phyloP scores from a whole-genome alignment of 2,797 vertebrate species.

The Sciaenops ocellatus region DNA sequence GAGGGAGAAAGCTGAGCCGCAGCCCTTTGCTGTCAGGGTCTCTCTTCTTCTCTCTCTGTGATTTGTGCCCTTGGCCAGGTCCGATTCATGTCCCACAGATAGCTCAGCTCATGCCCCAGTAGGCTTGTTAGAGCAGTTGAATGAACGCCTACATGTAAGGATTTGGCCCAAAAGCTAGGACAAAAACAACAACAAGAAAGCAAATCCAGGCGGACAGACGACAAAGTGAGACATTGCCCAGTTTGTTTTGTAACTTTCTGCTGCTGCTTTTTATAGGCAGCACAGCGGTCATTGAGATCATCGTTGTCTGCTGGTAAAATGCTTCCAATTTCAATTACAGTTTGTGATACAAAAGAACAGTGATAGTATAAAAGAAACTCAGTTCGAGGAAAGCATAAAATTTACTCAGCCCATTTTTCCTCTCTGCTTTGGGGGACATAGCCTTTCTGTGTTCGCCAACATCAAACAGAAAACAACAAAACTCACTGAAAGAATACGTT shows the following conservation, averaged over 20 bases:
- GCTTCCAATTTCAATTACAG: constrained; percentile 61
- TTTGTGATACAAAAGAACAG: constrained; percentile 26
- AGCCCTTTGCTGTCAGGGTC: constrained; percentile 81
- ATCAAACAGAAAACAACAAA: constrained; percentile 11
- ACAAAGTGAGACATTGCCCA: constrained; percentile 78
- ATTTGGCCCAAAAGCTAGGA: constrained; percentile 77
- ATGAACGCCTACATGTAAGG: constrained; percentile 80
- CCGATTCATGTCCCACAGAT: constrained; percentile 82
- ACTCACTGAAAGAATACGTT: neutral
- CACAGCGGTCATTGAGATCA: constrained; percentile 51
- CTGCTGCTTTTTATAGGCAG: constrained; percentile 59
- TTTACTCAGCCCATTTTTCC: neutral
- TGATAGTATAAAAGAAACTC: constrained; percentile 23
- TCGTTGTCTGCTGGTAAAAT: constrained; percentile 51
- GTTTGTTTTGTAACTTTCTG: constrained; percentile 76
- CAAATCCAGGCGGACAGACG: constrained; percentile 78
- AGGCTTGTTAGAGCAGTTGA: constrained; percentile 83
- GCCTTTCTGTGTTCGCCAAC: constrained; percentile 14
- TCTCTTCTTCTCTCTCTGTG: constrained; percentile 77
- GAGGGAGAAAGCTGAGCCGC: constrained; percentile 69
- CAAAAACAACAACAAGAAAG: constrained; percentile 80
- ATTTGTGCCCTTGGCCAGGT: constrained; percentile 83
- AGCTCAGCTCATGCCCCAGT: constrained; percentile 80
- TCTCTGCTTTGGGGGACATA: constrained; percentile 11
- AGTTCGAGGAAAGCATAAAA: constrained; percentile 21